phyloP scores from a whole-genome alignment of 2,888 invertebrate species.

The Alviniconcha strummeri region DNA sequence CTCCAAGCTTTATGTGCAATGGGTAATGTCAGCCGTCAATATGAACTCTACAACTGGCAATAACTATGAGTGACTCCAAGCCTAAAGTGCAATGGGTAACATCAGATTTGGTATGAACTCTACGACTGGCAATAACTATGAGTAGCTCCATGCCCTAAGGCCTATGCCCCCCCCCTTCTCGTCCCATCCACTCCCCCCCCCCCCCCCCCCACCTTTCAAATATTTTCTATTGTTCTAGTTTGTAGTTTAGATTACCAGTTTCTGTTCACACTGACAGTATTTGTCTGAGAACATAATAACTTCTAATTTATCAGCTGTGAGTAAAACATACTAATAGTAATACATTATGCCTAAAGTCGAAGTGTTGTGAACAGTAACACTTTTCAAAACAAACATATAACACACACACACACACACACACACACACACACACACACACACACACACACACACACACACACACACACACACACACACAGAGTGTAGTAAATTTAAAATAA shows the following conservation, averaged over 20 bases:
- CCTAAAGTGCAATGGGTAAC: no score
- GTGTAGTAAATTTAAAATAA: not conserved
- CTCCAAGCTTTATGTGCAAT: no score
- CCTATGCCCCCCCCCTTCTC: not conserved
- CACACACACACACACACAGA: not conserved
- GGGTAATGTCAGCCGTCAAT: no score
- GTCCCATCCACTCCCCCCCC: not conserved
- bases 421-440: not conserved
- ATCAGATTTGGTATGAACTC: no score
- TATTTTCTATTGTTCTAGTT: not conserved
- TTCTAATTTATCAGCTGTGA: not conserved
- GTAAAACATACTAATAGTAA: no score
- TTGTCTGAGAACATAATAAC: not conserved
- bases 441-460: not conserved
- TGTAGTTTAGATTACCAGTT: not conserved
- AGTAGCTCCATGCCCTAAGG: no score
- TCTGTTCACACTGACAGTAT: not conserved
- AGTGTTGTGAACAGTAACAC: no score
- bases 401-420: not conserved
- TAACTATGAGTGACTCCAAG: no score
- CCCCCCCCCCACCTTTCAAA: not conserved
- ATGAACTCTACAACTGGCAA: no score
- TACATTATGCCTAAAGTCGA: no score
- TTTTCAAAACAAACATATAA: not conserved
- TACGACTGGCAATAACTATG: no score